Evolutionary conservation across 2,888 invertebrate genomes (phyloP), one percentile per base, ranked within the genome.

Genomic region (Mesorhabditis belari): DNA sequence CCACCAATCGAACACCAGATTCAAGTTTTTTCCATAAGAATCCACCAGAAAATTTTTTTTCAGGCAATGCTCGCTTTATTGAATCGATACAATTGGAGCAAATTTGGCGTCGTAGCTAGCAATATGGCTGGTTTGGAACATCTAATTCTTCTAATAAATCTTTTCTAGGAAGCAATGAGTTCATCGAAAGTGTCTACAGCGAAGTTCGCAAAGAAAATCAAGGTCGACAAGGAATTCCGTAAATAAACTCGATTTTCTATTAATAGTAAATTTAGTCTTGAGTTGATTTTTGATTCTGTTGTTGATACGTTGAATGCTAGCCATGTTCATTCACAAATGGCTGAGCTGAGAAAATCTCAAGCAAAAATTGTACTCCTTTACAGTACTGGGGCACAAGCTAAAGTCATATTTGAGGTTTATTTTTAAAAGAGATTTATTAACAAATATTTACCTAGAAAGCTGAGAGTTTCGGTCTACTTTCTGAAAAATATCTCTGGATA

Each of bases 1-100:
- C 95, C 96, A 66, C 92, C 93, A 60, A 87, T 96, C 76, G 91
- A 92, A 83, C 95, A 96, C 82, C 95, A 93, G 84, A 92, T 92
- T 49, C 89, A 90, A 58, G 94, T 94, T 60, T 93, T 91, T 91
- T 81, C 90, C 19, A 5, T 62, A 23, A 21, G 9, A 60, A 19
- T 29, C 27, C 51, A 21, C 28, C 24, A 91, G 53, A 93, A 93
- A 62, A n/a, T 12, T 2, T 49, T 3, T 53, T 63, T 50, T 56
- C 65, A 67, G 57, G 70, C 70, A 26, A 94, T 95, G 92, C 83
- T 95, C 77, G 90, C 91, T 81, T 90, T 96, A 79, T 85, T 96
- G 80, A 90, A 90, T 83, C 87, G 94, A 73, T 95, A 95, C 85
- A 73, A 76, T 49, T 80, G 80, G 80, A 66, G 70, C 3, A 71